Evolutionary conservation across 92 coral and sea anemone species (phyloP).

Genomic region (Umimayanthus chanpuru): DNA sequence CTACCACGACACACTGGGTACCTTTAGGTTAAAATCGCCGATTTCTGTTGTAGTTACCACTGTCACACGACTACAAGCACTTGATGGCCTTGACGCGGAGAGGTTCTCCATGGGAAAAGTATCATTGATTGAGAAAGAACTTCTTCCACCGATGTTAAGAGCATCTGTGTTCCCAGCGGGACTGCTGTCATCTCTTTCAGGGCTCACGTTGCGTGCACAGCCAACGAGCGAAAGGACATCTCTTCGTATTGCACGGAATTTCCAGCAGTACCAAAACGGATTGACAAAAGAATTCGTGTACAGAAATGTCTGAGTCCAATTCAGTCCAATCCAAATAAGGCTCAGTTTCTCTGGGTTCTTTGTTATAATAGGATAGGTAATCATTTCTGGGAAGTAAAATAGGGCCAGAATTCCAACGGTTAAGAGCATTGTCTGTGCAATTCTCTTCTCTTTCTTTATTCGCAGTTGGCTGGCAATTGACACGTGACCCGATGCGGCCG

Average conservation of each 20-base stretch:
- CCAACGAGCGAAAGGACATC: neutral
- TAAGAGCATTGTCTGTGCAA: conserved; percentile 1
- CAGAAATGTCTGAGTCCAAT: conserved; percentile 8
- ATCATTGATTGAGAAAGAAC: too few species aligned
- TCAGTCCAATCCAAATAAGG: conserved; percentile 11
- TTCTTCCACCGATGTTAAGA: too few species aligned
- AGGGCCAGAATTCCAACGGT: conserved; percentile 12
- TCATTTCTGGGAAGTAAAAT: conserved; percentile 17
- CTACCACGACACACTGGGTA: too few species aligned
- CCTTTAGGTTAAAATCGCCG: too few species aligned
- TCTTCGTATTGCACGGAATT: conserved; percentile 2
- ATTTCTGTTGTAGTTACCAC: too few species aligned
- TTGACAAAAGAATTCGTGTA: neutral
- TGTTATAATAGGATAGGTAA: neutral
- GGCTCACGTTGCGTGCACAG: neutral
- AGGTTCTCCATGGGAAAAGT: too few species aligned
- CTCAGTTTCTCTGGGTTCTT: conserved; percentile 2
- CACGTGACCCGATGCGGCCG: neutral
- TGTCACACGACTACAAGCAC: too few species aligned
- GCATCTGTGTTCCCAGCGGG: too few species aligned
- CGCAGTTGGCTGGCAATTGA: neutral
- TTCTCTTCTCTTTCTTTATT: conserved; percentile 15
- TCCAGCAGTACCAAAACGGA: conserved; percentile 31
- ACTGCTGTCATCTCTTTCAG: too few species aligned
- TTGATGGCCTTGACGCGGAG: too few species aligned